Evolutionary conservation across 2,797 vertebrate genomes (phyloP).

Genomic region (Hypotaenidia philippensis): DNA sequence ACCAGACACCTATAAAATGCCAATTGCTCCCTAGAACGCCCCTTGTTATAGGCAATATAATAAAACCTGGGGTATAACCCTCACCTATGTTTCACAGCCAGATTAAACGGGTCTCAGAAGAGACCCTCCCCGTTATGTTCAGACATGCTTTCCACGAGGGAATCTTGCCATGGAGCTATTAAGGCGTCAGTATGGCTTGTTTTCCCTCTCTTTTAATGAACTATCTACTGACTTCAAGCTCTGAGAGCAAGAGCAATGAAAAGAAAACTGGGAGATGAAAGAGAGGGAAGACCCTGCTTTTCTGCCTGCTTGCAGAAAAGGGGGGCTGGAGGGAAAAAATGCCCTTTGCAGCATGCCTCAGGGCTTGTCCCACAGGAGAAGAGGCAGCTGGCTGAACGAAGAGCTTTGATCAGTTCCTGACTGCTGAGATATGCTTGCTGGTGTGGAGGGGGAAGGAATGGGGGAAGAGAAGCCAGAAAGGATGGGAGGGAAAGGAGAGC

Average conservation of each 20-base stretch:
- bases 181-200: rapidly evolving
- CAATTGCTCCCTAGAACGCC: background rate
- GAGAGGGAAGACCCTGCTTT: background rate
- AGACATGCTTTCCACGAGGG: background rate
- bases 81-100: background rate
- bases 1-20: background rate
- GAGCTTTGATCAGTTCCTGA: background rate
- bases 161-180: background rate
- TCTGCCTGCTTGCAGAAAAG: background rate
- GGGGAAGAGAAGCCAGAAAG: background rate
- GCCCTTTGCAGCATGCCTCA: background rate
- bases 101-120: background rate
- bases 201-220: background rate
- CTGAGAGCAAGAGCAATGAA: background rate
- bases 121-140: background rate
- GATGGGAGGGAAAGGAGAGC: background rate
- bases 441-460: background rate
- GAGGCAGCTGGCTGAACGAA: rapidly evolving
- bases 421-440: background rate
- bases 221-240: background rate
- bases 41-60: background rate
- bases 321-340: background rate
- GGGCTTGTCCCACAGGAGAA: background rate
- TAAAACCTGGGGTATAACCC: background rate
- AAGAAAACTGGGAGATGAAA: background rate